These are phyloP conservation scores for Brachystomella parvula DNA, from an alignment of 1,140 invertebrate species.

Conservation along the genomic window DNA sequence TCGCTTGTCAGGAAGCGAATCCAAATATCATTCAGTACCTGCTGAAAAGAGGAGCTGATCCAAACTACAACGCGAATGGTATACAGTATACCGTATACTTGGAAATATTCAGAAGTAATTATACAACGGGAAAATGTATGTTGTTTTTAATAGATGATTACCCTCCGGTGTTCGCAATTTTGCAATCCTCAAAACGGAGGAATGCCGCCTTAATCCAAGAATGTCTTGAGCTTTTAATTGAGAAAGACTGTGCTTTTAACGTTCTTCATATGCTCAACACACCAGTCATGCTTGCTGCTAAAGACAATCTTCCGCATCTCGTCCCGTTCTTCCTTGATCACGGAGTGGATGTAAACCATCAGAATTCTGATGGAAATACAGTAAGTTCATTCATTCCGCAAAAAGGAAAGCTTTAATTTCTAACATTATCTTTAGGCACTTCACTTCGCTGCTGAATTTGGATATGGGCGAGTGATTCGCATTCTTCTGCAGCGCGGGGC, in stretches of 20 bases:
- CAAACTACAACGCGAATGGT: not conserved
- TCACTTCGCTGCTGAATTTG: not conserved
- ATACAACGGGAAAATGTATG: not conserved
- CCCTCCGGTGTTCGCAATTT: not conserved
- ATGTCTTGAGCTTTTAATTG: not conserved
- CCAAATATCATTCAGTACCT: not conserved
- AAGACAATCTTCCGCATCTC: not conserved
- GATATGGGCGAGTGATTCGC: not conserved
- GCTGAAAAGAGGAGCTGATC: not conserved
- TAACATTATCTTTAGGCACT: not conserved
- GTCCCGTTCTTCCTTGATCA: not conserved
- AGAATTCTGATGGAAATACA: not conserved
- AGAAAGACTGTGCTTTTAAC: not conserved
- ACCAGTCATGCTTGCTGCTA: constrained; percentile 11
- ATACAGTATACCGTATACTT: not conserved
- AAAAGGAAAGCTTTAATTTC: not conserved
- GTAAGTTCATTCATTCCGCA: not conserved
- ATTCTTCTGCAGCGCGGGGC: not conserved
- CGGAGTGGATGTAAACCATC: not conserved
- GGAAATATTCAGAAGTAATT: not conserved
- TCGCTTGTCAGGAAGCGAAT: not conserved
- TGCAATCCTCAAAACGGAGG: not conserved
- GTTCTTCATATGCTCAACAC: not conserved
- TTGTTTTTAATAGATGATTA: not conserved
- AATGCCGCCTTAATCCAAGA: not conserved